phyloP scores from a whole-genome alignment of 2,113 vertebrate genomes.

The Morone chrysops region DNA sequence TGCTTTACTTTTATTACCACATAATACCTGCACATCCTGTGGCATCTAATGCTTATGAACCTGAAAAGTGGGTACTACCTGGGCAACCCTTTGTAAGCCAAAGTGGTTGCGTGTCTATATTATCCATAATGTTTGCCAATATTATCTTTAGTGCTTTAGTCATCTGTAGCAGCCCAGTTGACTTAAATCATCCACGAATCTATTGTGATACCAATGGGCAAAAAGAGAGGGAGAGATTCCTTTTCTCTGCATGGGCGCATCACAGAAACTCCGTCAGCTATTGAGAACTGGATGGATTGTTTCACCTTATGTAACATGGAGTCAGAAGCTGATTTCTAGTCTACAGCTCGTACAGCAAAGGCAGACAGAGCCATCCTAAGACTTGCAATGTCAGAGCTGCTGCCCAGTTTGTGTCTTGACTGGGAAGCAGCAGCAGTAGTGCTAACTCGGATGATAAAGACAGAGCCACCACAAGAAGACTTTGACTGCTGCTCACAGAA shows the following conservation, averaged over 20 bases:
- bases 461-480: not conserved
- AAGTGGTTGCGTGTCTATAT: not conserved
- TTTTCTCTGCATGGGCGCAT: not conserved
- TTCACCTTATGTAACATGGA: not conserved
- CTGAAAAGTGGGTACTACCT: not conserved
- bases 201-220: not conserved
- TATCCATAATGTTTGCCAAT: not conserved
- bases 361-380: not conserved
- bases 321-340: constrained; percentile 3
- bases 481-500: not conserved
- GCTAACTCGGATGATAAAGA: constrained; percentile 4
- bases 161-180: not conserved
- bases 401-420: constrained; percentile 17
- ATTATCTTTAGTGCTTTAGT: not conserved
- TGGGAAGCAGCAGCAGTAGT: not conserved
- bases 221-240: not conserved
- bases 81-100: not conserved
- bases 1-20: not conserved
- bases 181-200: not conserved
- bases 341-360: not conserved
- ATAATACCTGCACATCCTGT: not conserved
- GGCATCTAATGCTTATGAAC: not conserved
- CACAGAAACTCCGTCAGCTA: not conserved
- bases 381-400: not conserved
- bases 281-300: not conserved